Evolutionary conservation across 2,797 vertebrate species (phyloP).

Genomic region (Cynodonichthys magdalenae): DNA sequence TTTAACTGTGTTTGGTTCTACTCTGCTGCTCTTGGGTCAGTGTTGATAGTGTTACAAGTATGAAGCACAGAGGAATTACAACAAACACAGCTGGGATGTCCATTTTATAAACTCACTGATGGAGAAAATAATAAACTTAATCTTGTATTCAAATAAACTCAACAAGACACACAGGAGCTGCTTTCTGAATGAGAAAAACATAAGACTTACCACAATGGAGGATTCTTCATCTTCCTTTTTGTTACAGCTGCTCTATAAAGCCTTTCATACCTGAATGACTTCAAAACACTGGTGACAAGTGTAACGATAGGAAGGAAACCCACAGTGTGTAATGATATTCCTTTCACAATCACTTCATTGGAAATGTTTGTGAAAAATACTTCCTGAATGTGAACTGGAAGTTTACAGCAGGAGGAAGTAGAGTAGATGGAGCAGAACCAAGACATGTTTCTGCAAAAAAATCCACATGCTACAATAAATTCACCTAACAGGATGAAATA

Average conservation of each 20-base stretch:
- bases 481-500: too few species aligned
- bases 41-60: constrained; percentile 34
- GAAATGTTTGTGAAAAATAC: constrained; percentile 35
- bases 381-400: constrained; percentile 45
- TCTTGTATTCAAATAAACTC: background rate
- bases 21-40: constrained; percentile 57
- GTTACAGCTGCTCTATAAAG: constrained; percentile 1
- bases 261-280: background rate
- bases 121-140: background rate
- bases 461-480: too few species aligned
- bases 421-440: background rate
- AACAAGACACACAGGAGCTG: background rate
- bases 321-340: constrained; percentile 4
- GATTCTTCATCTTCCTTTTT: constrained; percentile 2
- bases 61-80: constrained; percentile 13
- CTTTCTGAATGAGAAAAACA: background rate
- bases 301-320: constrained; percentile 9
- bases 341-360: constrained; percentile 50
- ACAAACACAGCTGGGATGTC: constrained; percentile 10
- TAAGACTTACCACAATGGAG: constrained; percentile 22
- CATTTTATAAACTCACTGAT: background rate
- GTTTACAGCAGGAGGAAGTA: constrained; percentile 28
- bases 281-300: background rate
- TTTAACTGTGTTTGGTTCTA: constrained; percentile 65
- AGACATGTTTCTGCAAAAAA: too few species aligned